phyloP scores from a whole-genome alignment of 2,888 invertebrate genomes.

The Eupithecia insigniata region DNA sequence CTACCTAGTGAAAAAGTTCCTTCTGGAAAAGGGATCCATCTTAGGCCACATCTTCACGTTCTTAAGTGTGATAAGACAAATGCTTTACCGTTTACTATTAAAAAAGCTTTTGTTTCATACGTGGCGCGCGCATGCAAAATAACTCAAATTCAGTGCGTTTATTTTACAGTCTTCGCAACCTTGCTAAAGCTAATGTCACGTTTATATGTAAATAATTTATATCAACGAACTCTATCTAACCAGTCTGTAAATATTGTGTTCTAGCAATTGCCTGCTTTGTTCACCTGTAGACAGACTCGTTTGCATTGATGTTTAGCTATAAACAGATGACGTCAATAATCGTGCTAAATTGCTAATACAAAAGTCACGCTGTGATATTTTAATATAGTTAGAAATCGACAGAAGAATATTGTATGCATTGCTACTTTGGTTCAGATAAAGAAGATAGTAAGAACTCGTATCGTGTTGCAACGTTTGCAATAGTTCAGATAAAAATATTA shows the following conservation, averaged over 20 bases:
- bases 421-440: background rate
- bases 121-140: background rate
- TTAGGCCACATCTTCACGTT: too few relatives aligned
- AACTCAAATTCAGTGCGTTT: background rate
- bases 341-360: background rate
- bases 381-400: background rate
- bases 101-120: too few relatives aligned
- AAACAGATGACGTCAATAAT: slow-evolving; percentile 20
- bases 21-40: too few relatives aligned
- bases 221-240: slow-evolving; percentile 10
- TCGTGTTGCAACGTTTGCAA: background rate
- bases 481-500: background rate
- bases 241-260: slow-evolving; percentile 5
- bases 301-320: background rate
- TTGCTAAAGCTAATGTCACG: background rate
- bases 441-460: background rate
- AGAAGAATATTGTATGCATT: background rate
- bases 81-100: too few relatives aligned
- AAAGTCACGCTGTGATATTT: background rate
- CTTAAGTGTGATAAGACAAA: too few relatives aligned
- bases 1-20: too few relatives aligned
- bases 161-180: background rate
- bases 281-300: background rate
- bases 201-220: background rate
- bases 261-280: background rate